Base-by-base conservation (phyloP, 1,140 invertebrate species). In the Akabosia matsudoensis region DNA sequence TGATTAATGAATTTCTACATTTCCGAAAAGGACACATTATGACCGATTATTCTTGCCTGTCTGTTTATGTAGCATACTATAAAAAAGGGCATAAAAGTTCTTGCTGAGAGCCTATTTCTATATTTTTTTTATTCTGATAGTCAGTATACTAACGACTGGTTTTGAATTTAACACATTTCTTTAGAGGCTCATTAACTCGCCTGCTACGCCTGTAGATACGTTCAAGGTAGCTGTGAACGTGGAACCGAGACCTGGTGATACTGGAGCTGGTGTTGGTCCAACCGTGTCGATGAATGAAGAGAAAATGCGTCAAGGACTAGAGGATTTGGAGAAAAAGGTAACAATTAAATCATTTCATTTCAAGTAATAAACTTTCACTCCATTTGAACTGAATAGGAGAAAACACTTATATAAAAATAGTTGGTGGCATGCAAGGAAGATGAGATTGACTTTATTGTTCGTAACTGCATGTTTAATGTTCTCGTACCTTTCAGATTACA, bases 251-350 rank as follows among this genome's bases (percentile, higher is more conserved):
- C 18, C 74, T 0, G 70, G 71, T 31, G 77, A 78, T 37, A 78
- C 22, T 33, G 74, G 67, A 30, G 1, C 67, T 2, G n/a, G 67
- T 26, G 70, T 26, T 1, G 74, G 34, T 1, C 56, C 54, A 13
- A 70, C 74, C 14, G 74, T 77, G 2, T 51, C 79, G 0, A 75
- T 80, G 74, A 77, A 74, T 52, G 76, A 80, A 34, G 79, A 80
- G n/a, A 71, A 72, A 70, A 78, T 79, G 70, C 56, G 74, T 61
- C 73, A 77, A 31, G 78, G 72, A 2, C 54, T 80, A 24, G 73
- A 75, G 0, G 64, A 80, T 31, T 75, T 80, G 54, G 79, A 80
- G 31, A 56, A 74, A n/a, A 77, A 78, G 77, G 79, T 80, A n/a
- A n/a, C n/a, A n/a, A n/a, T n/a, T 14, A n/a, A n/a, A n/a, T n/a